Base-by-base conservation (phyloP, 2,888 invertebrate genomes). In the Drosophila mettleri region DNA sequence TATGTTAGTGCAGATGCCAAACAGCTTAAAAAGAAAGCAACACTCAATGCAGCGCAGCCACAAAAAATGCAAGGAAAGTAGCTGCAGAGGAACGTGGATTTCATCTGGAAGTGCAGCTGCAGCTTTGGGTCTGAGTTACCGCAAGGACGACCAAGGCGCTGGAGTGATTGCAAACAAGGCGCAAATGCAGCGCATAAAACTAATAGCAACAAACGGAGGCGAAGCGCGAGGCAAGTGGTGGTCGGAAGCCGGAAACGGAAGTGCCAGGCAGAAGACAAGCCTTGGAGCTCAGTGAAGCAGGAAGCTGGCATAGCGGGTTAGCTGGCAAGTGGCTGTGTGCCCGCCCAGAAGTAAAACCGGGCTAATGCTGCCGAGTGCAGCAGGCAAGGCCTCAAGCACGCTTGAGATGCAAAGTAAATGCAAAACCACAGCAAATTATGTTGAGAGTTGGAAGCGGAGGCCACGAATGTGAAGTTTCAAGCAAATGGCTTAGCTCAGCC, bases 391-490 rank as follows among this genome's bases (percentile, higher is more conserved):
- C 78, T 80, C 74, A 77, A 78, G 86, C 81, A 78, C 72, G 69
- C 85, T 86, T 72, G 59, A 77, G 78, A 84, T 86, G 86, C 78
- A 80, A 85, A 86, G 86, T 83, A 88, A 88, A 86, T 86, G 88
- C 85, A 88, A 86, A 86, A 88, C 88, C 88, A 78, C 86, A 76
- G 83, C 88, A 86, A 88, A 85, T 85, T 85, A 86, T 86, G 88
- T 86, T 75, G 83, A 85, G 88, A 65, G 43, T 45, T 43, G 51
- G 60, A 58, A 45, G 70, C 64, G 41, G 51, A 70, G 64, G 45
- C 69, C 33, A 60, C 52, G 55, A 69, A 54, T 57, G 53, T 57
- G 57, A 46, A 72, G 69, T 48, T 53, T n/a, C 65, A 41, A 53
- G 57, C 48, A 52, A 76, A 77, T 57, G 73, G 62, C 77, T 71